A percentile compares a stretch with the other conserved stretches of the same genome.
Evolutionary conservation across 2,888 invertebrate species (phyloP).

Genomic region (Dryomyza anilis): DNA sequence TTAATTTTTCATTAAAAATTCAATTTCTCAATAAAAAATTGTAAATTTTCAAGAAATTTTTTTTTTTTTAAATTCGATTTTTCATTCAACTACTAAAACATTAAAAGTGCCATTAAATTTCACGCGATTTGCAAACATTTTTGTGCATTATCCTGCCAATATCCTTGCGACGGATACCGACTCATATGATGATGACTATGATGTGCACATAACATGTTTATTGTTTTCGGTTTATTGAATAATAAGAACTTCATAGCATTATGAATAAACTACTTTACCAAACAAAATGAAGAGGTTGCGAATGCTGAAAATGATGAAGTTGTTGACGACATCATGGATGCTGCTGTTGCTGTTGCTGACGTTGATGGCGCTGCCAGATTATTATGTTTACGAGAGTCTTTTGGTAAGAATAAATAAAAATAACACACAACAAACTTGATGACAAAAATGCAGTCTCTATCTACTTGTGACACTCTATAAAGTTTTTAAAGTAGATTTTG

Average conservation of each 20-base stretch:
- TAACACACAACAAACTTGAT: background rate
- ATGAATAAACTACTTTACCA: constrained; percentile 19
- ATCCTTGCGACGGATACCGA: background rate
- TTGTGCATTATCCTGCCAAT: too few species aligned
- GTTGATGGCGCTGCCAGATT: too few species aligned
- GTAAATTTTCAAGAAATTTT: too few species aligned
- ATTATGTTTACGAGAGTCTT: constrained; percentile 3
- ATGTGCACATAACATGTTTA: constrained; percentile 7
- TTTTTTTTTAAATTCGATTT: too few species aligned
- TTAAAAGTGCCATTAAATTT: too few species aligned
- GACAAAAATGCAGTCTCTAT: background rate
- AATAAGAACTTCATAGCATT: constrained; percentile 16
- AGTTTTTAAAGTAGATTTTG: background rate
- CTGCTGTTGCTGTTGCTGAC: background rate
- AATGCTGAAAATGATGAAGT: background rate
- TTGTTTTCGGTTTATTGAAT: constrained; percentile 25
- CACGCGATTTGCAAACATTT: too few species aligned
- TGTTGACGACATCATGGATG: background rate
- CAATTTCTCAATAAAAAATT: too few species aligned
- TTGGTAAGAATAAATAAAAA: background rate
- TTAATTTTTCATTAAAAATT: too few species aligned
- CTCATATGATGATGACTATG: background rate
- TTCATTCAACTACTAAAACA: too few species aligned
- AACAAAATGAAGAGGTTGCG: background rate
- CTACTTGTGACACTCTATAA: too few species aligned